Evolutionary conservation across 2,888 invertebrate species (phyloP).

Genomic region (Drosophila kokeensis): DNA sequence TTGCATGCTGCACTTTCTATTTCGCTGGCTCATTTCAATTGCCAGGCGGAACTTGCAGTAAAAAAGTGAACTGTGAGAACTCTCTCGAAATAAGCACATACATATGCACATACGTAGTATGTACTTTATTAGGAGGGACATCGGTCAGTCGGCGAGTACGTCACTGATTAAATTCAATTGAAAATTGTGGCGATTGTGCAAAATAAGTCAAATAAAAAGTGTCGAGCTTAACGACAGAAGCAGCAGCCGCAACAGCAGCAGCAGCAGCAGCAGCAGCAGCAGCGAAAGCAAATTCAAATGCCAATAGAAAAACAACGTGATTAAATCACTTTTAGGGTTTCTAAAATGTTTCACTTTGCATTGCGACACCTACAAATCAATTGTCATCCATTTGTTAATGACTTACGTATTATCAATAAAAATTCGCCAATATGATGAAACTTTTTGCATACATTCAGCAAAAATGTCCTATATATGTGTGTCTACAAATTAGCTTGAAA

Average conservation of each 20-base stretch:
- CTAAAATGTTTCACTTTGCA: constrained; percentile 23
- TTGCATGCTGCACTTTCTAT: constrained; percentile 57
- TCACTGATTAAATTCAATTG: constrained; percentile 80
- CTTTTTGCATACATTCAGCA: background rate
- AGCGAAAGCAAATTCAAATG: constrained; percentile 40
- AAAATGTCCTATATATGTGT: background rate
- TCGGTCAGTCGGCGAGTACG: constrained; percentile 39
- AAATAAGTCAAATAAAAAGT: constrained; percentile 14
- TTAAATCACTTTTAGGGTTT: constrained; percentile 71
- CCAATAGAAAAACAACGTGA: constrained; percentile 48
- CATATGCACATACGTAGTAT: constrained; percentile 5
- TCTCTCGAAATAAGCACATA: constrained; percentile 18
- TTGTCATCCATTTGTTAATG: background rate
- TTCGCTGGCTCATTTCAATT: constrained; percentile 41
- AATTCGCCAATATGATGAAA: background rate
- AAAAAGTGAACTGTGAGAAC: constrained; percentile 15
- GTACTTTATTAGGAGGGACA: constrained; percentile 10
- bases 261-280: constrained; percentile 1
- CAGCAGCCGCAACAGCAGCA: constrained; percentile 1
- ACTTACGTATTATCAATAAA: constrained; percentile 32
- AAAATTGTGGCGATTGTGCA: constrained; percentile 45
- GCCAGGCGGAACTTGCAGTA: constrained; percentile 49
- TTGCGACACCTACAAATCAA: constrained; percentile 12
- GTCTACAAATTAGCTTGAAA: constrained; percentile 12
- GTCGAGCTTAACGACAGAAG: constrained; percentile 9